Base-by-base conservation (phyloP, 2,888 invertebrate species). In the Leptarthrus brevirostris region DNA sequence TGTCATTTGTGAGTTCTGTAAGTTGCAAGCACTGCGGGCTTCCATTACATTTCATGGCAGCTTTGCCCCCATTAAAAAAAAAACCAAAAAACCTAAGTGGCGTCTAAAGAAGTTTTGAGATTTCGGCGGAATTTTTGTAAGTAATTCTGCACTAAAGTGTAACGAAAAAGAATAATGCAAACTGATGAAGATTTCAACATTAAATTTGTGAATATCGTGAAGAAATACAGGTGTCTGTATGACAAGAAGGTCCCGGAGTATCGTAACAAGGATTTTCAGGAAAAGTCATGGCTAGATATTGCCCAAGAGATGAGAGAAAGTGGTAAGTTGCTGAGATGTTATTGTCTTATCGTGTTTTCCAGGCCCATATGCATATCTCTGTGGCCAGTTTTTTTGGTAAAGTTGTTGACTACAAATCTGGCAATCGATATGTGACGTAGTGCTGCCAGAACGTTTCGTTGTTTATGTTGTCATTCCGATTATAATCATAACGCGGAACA, bases 201-300 rank as follows among this genome's bases (percentile, higher is more conserved):
- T 49, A 81, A 83, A 53, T 87, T 87, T 77, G 87, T 87, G 76
- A 86, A 86, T 79, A 83, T 87, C 77, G 83, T 87, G 70, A 83
- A 86, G 80, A 82, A 82, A 77, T 85, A 85, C 77, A 86, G 86
- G 47, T 86, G 86, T 78, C 81, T 87, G 14, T 87, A 87, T 76
- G 85, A 87, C 75, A 83, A 84, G 70, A 85, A 82, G 74, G 80
- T 86, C 75, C 86, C 86, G 6, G 83, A 85, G 24, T 87, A 87
- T 78, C 83, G 86, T 74, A 84, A 83, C 79, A 82, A 84, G 79
- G 85, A 85, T 75, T 83, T 83, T 77, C 85, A 86, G 79, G 85
- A 85, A 77, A 83, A 84, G 76, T 82, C 84, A 22, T 85, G 84
- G 84, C 76, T 80, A 61, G 79, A 83, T 8, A 84, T 85, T 64